Percentiles rank a stretch among this genome's conserved stretches.
These are phyloP conservation scores for Hipposideros larvatus DNA, from an alignment of 2,797 vertebrate genomes.

Conservation along the genomic window DNA sequence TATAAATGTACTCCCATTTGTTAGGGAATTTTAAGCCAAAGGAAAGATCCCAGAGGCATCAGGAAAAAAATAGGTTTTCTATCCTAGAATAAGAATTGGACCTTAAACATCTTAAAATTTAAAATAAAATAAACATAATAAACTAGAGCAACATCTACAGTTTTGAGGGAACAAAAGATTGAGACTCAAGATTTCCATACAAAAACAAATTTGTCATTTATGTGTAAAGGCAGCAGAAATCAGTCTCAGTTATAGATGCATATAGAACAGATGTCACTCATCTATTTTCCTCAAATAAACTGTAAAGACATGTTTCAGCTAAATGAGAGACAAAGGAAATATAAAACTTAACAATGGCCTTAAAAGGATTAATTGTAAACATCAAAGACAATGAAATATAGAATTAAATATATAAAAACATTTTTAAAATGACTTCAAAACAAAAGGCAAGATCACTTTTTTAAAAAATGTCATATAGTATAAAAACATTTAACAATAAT, in stretches of 20 bases:
- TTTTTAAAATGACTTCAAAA: not conserved
- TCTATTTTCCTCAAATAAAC: not conserved
- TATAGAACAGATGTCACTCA: not conserved
- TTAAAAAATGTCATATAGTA: not conserved
- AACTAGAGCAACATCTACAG: not conserved
- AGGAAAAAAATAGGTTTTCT: not conserved
- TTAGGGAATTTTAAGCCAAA: not conserved
- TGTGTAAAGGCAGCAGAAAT: conserved; percentile 1
- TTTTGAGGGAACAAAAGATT: not conserved
- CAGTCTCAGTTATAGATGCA: not conserved
- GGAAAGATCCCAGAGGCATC: not conserved
- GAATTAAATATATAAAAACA: conserved; percentile 18
- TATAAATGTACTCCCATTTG: not conserved
- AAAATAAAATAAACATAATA: conserved; percentile 33
- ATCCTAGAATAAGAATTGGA: not conserved
- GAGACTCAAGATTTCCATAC: not conserved
- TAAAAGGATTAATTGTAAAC: conserved; percentile 2
- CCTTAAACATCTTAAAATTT: not conserved
- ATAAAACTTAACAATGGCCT: conserved; percentile 11
- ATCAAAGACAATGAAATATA: not conserved
- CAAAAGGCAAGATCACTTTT: not conserved
- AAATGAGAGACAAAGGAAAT: not conserved
- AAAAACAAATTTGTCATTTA: conserved; percentile 11
- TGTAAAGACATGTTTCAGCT: not conserved
- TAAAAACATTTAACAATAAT: not conserved